Percentiles rank a stretch among this genome's conserved stretches.
phyloP scores from a whole-genome alignment of 2,113 vertebrate genomes.

The Coregonus clupeaformis region DNA sequence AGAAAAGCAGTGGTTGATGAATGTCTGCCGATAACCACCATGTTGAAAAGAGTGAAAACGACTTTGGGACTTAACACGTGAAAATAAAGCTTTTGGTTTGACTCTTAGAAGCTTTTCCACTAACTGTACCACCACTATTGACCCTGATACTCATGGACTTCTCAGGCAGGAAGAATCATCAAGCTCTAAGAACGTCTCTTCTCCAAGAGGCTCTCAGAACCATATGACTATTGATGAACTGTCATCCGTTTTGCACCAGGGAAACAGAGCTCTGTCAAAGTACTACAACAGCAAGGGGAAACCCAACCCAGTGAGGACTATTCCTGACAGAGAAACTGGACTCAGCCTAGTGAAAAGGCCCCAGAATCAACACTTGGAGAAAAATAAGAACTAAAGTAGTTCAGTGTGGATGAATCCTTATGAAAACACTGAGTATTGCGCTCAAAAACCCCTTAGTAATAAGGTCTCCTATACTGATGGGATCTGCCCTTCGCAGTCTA shows the following conservation, averaged over 20 bases:
- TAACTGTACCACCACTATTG: not conserved
- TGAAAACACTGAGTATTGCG: not conserved
- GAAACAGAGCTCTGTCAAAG: not conserved
- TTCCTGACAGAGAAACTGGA: not conserved
- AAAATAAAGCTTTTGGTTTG: not conserved
- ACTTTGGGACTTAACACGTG: not conserved
- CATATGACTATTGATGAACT: not conserved
- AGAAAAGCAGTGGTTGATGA: not conserved
- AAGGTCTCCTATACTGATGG: too few relatives aligned
- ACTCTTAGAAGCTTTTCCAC: not conserved
- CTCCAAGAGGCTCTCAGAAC: too few relatives aligned
- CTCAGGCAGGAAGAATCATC: too few relatives aligned
- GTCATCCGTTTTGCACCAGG: not conserved
- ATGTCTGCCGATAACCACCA: not conserved
- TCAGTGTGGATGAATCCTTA: not conserved
- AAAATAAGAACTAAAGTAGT: not conserved
- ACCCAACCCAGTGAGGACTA: not conserved
- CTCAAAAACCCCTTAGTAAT: too few relatives aligned
- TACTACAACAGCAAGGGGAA: not conserved
- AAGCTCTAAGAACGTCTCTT: too few relatives aligned
- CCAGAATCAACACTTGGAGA: not conserved
- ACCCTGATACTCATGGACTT: not conserved
- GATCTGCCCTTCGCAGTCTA: too few relatives aligned
- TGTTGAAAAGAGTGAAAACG: not conserved
- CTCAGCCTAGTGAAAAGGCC: not conserved